Evolutionary conservation across 2,888 invertebrate species (phyloP), one percentile per base, ranked within the genome.

Genomic region (Oxystoma pomonae): DNA sequence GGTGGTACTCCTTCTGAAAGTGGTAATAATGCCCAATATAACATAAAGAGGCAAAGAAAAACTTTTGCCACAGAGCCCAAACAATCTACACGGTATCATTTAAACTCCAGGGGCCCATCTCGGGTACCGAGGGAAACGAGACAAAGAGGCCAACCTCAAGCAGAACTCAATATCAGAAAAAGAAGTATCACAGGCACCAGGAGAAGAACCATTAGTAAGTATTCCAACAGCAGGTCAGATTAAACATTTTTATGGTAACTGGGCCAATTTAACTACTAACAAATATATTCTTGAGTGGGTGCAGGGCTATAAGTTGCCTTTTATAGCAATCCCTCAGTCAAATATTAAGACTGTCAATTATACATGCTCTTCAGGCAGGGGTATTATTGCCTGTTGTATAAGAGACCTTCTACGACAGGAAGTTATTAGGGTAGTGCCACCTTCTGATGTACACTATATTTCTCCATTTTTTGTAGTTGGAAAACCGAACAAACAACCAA

Each of bases 401-500:
- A 7, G 5, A 20, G 21, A 20, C 16, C 16, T 57, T 20, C n/a
- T 21, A 16, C 9, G 12, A 9, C 20, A 57, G 22, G n/a, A 22
- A 5, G 21, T 57, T 16, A 57, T 57, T n/a, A 22, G 21, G 20
- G 22, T 20, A 22, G 21, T 57, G 3, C 2, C 22, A n/a, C 5
- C 3, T 21, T 16, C 16, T 1, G 22, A 21, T 1, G 21, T 3
- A 2, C 55, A 55, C 5, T 55, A 20, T 17, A 7, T 21, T 7
- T 57, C 57, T 16, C 22, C 57, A 20, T 57, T 20, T 2, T 57
- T 57, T 20, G 1, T 57, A 12, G 9, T 20, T n/a, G 2, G n/a
- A 22, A 20, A 57, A 57, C 57, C 57, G 7, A 57, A 57, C n/a
- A 57, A 57, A 22, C 7, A 57, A 21, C 20, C 57, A 7, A 3